Evolutionary conservation across 1,140 invertebrate species (phyloP).

Genomic region (Meloidogyne hapla): DNA sequence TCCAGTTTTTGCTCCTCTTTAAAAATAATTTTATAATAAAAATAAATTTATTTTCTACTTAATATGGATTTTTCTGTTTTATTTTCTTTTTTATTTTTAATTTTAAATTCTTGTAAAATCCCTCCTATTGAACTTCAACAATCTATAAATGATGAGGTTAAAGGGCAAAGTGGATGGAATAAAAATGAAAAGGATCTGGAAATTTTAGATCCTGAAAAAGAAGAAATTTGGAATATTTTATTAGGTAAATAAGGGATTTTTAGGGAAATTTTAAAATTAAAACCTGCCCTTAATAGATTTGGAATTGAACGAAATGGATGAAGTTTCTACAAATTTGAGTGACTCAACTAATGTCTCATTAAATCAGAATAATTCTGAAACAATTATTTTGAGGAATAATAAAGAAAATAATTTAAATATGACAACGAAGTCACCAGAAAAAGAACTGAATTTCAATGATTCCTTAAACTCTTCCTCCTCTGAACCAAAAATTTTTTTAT

Average conservation of each 20-base stretch:
- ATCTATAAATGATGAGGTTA: no score
- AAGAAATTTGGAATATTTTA: background rate
- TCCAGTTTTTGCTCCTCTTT: no score
- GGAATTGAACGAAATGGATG: background rate
- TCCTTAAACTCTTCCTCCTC: background rate
- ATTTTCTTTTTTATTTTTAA: no score
- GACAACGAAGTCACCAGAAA: no score
- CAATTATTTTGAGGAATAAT: background rate
- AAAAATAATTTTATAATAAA: no score
- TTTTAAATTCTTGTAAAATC: no score
- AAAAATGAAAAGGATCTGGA: background rate
- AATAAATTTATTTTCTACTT: no score
- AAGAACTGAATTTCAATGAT: background rate
- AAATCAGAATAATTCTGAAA: background rate
- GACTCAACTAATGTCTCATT: background rate
- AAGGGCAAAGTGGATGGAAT: background rate
- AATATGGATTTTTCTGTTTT: no score
- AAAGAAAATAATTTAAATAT: background rate
- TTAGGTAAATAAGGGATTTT: background rate
- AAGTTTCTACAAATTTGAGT: background rate
- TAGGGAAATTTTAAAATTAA: background rate
- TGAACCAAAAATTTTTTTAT: no score
- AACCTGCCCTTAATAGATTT: background rate
- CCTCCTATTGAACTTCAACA: no score
- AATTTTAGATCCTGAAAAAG: background rate